Conservation (phyloP, 2,113 vertebrate genomes). For the Leptosomus discolor region DNA sequence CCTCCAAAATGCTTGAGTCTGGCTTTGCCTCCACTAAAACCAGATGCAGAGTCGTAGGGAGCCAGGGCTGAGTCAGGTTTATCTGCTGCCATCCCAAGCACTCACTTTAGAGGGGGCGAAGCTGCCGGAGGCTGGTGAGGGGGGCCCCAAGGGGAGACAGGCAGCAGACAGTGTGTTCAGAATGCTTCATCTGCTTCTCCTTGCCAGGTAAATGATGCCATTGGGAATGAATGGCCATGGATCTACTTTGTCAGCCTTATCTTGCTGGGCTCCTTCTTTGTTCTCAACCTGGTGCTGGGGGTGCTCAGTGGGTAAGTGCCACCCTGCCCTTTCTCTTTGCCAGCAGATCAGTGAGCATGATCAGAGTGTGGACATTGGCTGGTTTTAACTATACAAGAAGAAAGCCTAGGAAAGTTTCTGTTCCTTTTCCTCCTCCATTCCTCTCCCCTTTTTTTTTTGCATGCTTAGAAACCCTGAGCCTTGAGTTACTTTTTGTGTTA, state of each 20-base stretch:
- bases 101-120: neutral
- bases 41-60: neutral
- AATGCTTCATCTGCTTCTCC: neutral
- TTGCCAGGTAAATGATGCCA: slow-evolving; percentile 92
- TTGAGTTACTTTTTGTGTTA: neutral
- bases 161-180: neutral
- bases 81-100: neutral
- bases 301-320: slow-evolving; percentile 91
- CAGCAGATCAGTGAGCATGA: neutral
- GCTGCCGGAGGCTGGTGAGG: neutral
- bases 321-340: neutral
- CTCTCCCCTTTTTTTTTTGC: neutral
- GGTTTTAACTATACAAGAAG: neutral
- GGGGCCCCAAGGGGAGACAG: neutral
- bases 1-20: neutral
- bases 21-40: neutral
- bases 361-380: neutral
- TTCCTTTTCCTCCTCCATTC: neutral
- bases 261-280: slow-evolving; percentile 93
- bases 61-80: neutral
- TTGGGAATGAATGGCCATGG: slow-evolving; percentile 97
- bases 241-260: slow-evolving; percentile 96
- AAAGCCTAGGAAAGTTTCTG: neutral
- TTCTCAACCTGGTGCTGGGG: slow-evolving; percentile 94
- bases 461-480: neutral